Base-by-base conservation (phyloP, 2,888 invertebrate species). In the Tholera decimalis region DNA sequence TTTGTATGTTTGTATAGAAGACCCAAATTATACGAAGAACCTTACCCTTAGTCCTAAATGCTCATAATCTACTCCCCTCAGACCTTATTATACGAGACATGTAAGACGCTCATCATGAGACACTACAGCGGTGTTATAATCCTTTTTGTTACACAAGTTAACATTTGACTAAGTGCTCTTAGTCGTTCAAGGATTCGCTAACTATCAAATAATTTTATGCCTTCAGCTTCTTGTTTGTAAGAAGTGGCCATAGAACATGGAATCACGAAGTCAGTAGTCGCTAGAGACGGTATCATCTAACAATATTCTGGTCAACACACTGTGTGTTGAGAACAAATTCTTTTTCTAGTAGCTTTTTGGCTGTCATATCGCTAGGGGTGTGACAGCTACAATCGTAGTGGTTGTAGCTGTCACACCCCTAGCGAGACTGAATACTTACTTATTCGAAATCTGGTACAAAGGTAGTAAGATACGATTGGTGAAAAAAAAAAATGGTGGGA, bases 81-180 rank as follows among this genome's bases (percentile, higher is more conserved):
- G 41, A 51, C 37, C 41, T 50, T 63, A 76, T 71, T 61, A 73
- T 22, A 64, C 41, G 41, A 54, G 28, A 60, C 53, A 53, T 59
- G 58, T 69, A 46, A 62, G 54, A 47, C 51, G 57, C 54, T 33
- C 43, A 30, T 26, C 60, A 49, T 6, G 56, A 55, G 30, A 39
- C 30, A 51, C 46, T 37, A 63, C 49, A 70, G 58, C 44, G 46
- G 65, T 41, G 58, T 47, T 61, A 71, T 66, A 58, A 63, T 55
- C 66, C 75, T 51, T 66, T 70, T 79, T 61, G 66, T 56, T 71
- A 44, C 35, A 15, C 8, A 22, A 71, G 63, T 78, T 67, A 71
- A 55, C 60, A 66, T 56, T 58, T 47, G 50, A 44, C 75, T 57
- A 53, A 57, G 24, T 61, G 61, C 51, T 53, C 18, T 53, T 28